Base-by-base conservation (phyloP, 2,888 invertebrate genomes). In the Platycheirus albimanus region DNA sequence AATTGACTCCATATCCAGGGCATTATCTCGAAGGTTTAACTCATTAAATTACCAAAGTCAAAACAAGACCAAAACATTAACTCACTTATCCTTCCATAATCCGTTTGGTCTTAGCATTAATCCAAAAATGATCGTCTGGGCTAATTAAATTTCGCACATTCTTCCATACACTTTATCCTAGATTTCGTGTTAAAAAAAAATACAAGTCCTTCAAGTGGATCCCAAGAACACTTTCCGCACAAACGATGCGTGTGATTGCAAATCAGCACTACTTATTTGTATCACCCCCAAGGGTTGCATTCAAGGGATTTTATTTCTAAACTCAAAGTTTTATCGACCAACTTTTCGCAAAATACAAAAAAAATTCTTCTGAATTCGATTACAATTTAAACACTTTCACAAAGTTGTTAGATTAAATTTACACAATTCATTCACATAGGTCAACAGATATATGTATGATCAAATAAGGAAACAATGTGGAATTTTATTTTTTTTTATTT, bases 31-130 rank as follows among this genome's bases (percentile, higher is more conserved):
- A 47, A 30, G 30, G 19, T 17, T 61, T 45, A 69, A 52, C 51
- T 61, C 69, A 76, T 45, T 61, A 28, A 75, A 17, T 51, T 10
- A 43, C 36, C 43, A 30, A 41, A 51, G 41, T 43, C 41, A 41
- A 51, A 51, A 28, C 36, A 49, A 30, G 36, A 13, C n/a, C 0
- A 49, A 28, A 30, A 66, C 11, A 2, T 33, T 17, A 45, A 61
- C 72, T 79, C 52, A 79, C 78, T 67, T 79, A 67, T 79, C 66
- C 58, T 17, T 36, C 24, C 45, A 19, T 58, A 67, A 72, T 30
- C 61, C 61, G 38, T 52, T 30, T 52, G 52, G 52, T 43, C 28
- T 71, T 17, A 24, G 67, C 38, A 36, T 28, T 61, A 66, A 72
- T 67, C 72, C 67, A 4, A 66, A 72, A 54, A 47, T 47, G 56